Evolutionary conservation across 1,140 invertebrate species (phyloP), one percentile per base, ranked within the genome.

Genomic region (Achroia grisella): DNA sequence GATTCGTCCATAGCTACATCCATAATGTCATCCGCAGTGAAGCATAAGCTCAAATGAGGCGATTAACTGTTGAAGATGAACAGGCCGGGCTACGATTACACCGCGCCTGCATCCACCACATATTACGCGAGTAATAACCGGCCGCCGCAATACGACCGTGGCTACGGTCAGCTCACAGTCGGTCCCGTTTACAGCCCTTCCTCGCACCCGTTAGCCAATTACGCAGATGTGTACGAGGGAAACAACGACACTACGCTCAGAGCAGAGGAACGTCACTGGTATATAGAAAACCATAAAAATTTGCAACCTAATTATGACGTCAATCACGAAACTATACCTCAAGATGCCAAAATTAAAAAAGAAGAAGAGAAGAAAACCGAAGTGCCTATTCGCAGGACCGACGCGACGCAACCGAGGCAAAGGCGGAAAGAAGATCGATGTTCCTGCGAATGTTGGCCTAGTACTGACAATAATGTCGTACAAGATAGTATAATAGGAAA

Each of bases 381-480:
- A 11, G 44, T 54, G 37, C 62, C 71, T 37, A 62, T 80, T 15
- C 62, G 77, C 39, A 72, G 80, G 35, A 59, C 74, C 10, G 80
- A 79, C 8, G 66, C 63, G 3, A 56, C 64, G 0, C 78, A 85
- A 46, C 56, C 72, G 15, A 56, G 83, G 34, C 75, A 84, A 34
- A 66, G 86, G 37, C 53, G 86, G 29, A 86, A 87, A 67, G 83
- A 86, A 50, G 82, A 87, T 27, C 64, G 86, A 4, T 87, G 86
- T 48, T 87, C 86, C 4, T 87, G 86, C 40, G 86, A 87, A 55
- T 87, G 86, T 48, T 87, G 86, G 86, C 86, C 86, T 33, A 86
- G 62, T 47, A 71, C 79, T 44, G 86, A 87, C 43, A 72, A 72
- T 60, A 80, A 73, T 54, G 57, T 62, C 13, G 62, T 72, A 8